Base-by-base conservation (phyloP, 2,888 invertebrate genomes). In the Brachypalpus laphriformis region DNA sequence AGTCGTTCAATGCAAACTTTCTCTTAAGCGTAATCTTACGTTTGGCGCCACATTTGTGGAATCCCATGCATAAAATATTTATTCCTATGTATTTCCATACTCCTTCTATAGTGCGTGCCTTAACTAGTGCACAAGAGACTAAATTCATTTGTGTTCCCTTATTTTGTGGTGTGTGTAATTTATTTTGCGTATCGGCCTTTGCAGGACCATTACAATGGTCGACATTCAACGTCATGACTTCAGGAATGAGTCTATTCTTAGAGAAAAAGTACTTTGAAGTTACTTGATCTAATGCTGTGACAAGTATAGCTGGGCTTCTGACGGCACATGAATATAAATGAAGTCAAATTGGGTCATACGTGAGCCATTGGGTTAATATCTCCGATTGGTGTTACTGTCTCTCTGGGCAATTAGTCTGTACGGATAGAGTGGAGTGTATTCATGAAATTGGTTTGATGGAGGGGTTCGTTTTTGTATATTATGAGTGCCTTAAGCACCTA, bases 321-420 rank as follows among this genome's bases (percentile, higher is more conserved):
- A 45, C 76, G 51, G 34, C 49, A 59, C 51, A 77, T 82, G 82
- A 82, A 82, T 82, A 82, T 63, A 77, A 77, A 82, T 77, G 77
- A 82, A 59, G 28, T 1, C n/a, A 54, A 82, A 77, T 77, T 77
- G 51, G 82, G 82, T 82, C 82, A 82, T 71, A 77, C 77, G 82
- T 77, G 82, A 71, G 65, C 70, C 65, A 77, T 82, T 77, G 76
- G 65, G 42, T 71, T 71, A 77, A 82, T 82, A 51, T 63, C 16
- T 65, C 34, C 65, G 51, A 77, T 82, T 77, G 82, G 71, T 77
- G 76, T 56, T 57, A 70, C 34, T 51, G 56, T 63, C 45, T 40
- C 22, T 42, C 59, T 59, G 18, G 65, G 42, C 77, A 82, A 82
- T 82, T 82, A 77, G 65, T 82, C 71, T 22, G 18, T 51, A 61